Conservation (phyloP, 2,797 vertebrate species). For the Poeciliopsis presidionis region DNA sequence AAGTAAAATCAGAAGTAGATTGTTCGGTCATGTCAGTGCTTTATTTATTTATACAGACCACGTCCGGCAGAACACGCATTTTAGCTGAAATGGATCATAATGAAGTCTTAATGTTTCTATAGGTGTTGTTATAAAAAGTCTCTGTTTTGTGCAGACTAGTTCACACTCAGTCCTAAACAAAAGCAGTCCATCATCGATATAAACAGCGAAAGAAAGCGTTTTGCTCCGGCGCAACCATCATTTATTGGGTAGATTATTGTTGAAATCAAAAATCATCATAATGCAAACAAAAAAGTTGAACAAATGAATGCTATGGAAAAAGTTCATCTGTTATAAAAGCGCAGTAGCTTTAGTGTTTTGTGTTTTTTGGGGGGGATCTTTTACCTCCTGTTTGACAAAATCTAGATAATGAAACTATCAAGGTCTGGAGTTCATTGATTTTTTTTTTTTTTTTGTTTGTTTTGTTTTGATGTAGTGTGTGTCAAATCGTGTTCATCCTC, state of each 20-base stretch:
- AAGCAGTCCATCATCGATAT: not conserved
- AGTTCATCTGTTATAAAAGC: not conserved
- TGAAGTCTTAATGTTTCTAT: not conserved
- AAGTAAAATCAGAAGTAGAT: not conserved
- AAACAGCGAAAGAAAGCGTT: not conserved
- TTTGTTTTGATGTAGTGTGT: not conserved
- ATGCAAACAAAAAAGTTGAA: not conserved
- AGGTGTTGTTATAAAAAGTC: not conserved
- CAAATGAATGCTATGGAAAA: not conserved
- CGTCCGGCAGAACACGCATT: not conserved
- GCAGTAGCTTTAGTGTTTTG: not conserved
- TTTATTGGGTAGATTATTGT: not conserved
- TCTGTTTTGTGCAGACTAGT: not conserved
- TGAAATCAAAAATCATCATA: not conserved
- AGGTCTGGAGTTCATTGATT: not conserved
- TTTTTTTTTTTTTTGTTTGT: no score
- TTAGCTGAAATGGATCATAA: not conserved
- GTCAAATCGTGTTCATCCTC: not conserved
- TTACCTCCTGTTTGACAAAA: not conserved
- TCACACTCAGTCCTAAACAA: not conserved
- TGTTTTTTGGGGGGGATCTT: not conserved
- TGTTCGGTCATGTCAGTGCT: not conserved
- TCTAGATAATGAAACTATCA: not conserved
- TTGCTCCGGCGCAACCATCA: not conserved
- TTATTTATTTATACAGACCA: not conserved